These are phyloP conservation scores for Distichodus sexfasciatus DNA, from an alignment of 2,797 vertebrate genomes.

Conservation along the genomic window DNA sequence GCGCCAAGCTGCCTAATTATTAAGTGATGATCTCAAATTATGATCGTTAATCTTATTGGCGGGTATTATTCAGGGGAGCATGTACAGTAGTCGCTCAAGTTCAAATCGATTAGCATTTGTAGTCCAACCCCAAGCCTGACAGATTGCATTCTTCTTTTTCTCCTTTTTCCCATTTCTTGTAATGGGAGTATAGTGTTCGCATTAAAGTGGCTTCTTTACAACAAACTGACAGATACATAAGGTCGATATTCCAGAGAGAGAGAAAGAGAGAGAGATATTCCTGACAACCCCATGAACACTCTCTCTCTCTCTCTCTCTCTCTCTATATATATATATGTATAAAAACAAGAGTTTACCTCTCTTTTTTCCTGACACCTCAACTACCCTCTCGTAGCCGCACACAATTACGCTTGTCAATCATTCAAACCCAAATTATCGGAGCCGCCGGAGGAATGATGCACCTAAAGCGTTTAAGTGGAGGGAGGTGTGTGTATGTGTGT, in stretches of 20 bases:
- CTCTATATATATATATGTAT: constrained; percentile 67
- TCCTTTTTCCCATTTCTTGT: too few relatives aligned
- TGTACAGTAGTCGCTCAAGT: constrained; percentile 1
- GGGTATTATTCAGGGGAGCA: constrained; percentile 16
- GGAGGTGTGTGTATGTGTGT: too few relatives aligned
- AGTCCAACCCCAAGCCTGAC: neutral
- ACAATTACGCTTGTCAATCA: constrained; percentile 81
- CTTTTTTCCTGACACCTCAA: constrained; percentile 52
- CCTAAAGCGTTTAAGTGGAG: constrained; percentile 62
- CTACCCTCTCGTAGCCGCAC: constrained; percentile 56
- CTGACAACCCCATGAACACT: constrained; percentile 58
- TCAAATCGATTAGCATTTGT: neutral
- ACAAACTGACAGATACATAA: constrained; percentile 52
- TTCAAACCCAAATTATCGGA: constrained; percentile 70
- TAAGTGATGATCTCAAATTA: constrained; percentile 48
- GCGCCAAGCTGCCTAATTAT: constrained; percentile 41
- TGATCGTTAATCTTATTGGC: constrained; percentile 34
- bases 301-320: too few relatives aligned
- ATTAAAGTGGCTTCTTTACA: constrained; percentile 19
- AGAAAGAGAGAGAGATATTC: too few relatives aligned
- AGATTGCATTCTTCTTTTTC: too few relatives aligned
- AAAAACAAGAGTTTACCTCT: constrained; percentile 55
- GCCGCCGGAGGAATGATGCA: constrained; percentile 73
- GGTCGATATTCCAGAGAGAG: constrained; percentile 56
- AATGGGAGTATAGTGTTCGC: constrained; percentile 1